These are phyloP conservation scores for Psettodes erumei DNA, from an alignment of 2,113 vertebrate genomes.

Conservation along the genomic window DNA sequence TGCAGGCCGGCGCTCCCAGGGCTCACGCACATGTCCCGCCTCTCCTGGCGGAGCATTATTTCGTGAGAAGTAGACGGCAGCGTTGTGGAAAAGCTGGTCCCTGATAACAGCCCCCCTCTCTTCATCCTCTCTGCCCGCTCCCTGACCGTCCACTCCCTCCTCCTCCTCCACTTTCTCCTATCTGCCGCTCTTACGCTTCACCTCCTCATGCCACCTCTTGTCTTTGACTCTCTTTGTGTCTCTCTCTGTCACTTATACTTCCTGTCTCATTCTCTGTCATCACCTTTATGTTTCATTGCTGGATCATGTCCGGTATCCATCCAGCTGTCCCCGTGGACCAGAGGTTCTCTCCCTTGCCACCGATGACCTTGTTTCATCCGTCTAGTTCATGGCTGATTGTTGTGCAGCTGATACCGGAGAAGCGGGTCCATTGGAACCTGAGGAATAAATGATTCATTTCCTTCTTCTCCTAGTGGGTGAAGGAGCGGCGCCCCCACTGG, in stretches of 20 bases:
- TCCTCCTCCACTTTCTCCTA: slow-evolving; percentile 24
- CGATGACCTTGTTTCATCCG: slow-evolving; percentile 60
- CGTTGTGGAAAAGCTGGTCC: slow-evolving; percentile 46
- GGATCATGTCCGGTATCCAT: slow-evolving; percentile 48
- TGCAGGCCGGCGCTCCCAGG: slow-evolving; percentile 41
- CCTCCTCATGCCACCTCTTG: slow-evolving; percentile 26
- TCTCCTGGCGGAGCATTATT: slow-evolving; percentile 33
- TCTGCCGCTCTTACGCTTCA: slow-evolving; percentile 30
- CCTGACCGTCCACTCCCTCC: slow-evolving; percentile 23
- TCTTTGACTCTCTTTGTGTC: slow-evolving; percentile 9
- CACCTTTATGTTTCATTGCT: slow-evolving; percentile 35
- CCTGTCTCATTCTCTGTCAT: slow-evolving; percentile 28
- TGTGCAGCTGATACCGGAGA: slow-evolving; percentile 30
- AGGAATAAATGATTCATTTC: slow-evolving; percentile 65
- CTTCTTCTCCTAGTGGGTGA: slow-evolving; percentile 34
- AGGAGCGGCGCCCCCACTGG: slow-evolving; percentile 1
- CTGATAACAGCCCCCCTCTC: slow-evolving; percentile 43
- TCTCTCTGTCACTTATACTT: slow-evolving; percentile 27
- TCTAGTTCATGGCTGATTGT: slow-evolving; percentile 30
- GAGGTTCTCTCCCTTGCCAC: slow-evolving; percentile 26
- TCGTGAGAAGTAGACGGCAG: slow-evolving; percentile 67
- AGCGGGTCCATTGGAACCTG: slow-evolving; percentile 3
- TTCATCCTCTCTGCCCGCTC: slow-evolving; percentile 30
- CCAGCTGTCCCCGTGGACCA: slow-evolving; percentile 32
- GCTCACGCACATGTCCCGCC: slow-evolving; percentile 38